Evolutionary conservation across 2,113 vertebrate genomes (phyloP).

Genomic region (Puma concolor): DNA sequence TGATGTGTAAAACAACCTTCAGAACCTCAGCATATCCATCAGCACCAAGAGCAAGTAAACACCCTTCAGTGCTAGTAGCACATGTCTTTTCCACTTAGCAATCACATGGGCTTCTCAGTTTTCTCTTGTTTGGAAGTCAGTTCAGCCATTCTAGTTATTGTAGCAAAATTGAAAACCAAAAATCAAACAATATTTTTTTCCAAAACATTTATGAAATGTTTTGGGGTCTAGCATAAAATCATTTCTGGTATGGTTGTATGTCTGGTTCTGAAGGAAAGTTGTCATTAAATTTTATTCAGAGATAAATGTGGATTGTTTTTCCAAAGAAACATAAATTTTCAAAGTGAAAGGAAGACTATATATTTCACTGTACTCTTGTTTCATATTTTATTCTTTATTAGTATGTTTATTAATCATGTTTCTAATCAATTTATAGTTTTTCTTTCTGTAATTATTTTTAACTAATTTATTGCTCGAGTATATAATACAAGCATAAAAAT

Average conservation of each 20-base stretch:
- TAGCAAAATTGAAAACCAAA: conserved; percentile 39
- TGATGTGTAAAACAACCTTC: conserved; percentile 14
- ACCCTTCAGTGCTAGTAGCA: background rate
- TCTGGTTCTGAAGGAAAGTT: conserved; percentile 30
- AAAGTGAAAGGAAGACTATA: conserved; percentile 6
- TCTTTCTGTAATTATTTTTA: conserved; percentile 41
- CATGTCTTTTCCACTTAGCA: background rate
- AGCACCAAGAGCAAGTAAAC: conserved; percentile 16
- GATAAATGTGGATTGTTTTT: conserved; percentile 22
- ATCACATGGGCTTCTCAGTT: background rate
- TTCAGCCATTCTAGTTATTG: conserved; percentile 13
- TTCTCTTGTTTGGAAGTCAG: background rate
- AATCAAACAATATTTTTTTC: conserved; percentile 23
- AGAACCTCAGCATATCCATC: background rate
- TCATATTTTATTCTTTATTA: conserved; percentile 5
- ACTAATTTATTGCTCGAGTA: conserved; percentile 17
- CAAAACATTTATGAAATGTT: conserved; percentile 27
- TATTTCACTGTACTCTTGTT: background rate
- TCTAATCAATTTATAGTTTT: conserved; percentile 28
- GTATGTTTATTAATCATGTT: background rate
- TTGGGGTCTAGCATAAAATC: background rate
- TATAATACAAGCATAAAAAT: conserved; percentile 37
- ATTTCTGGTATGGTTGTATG: conserved; percentile 7
- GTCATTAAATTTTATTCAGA: conserved; percentile 48
- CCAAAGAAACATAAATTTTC: conserved; percentile 22